phyloP scores from a whole-genome alignment of 2,888 invertebrate species.

The Eumacrocentrus americanus region DNA sequence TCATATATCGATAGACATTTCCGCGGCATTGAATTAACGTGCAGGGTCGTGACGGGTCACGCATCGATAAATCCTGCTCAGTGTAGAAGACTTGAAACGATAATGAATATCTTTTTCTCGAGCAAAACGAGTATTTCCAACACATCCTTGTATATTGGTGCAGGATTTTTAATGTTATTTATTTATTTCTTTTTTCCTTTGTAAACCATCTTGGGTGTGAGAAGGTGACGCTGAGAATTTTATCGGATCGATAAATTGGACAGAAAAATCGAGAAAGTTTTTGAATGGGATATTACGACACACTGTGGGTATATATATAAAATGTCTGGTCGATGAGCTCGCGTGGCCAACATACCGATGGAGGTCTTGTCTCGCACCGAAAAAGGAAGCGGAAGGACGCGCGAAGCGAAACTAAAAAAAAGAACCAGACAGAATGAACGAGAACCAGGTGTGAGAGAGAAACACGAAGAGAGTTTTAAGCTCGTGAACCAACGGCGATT shows the following conservation, averaged over 20 bases:
- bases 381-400: slow-evolving; percentile 24
- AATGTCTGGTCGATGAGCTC: slow-evolving; percentile 16
- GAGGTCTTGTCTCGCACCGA: slow-evolving; percentile 14
- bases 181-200: neutral
- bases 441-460: too few relatives aligned
- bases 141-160: neutral
- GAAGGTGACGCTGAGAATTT: too few relatives aligned
- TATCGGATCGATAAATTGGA: slow-evolving; percentile 7
- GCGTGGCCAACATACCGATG: neutral
- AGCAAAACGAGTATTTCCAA: neutral
- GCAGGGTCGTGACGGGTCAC: slow-evolving; percentile 13
- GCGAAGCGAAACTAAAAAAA: slow-evolving; percentile 3
- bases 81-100: neutral
- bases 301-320: slow-evolving; percentile 7
- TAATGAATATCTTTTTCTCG: neutral
- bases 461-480: slow-evolving; percentile 28
- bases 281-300: slow-evolving; percentile 19
- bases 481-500: slow-evolving; percentile 40
- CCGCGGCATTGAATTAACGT: neutral
- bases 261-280: neutral
- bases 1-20: slow-evolving; percentile 15
- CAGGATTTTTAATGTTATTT: neutral
- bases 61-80: slow-evolving; percentile 12
- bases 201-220: too few relatives aligned
- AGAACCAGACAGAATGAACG: slow-evolving; percentile 16